phyloP scores from a whole-genome alignment of 2,113 vertebrate species.

The Xerus inauris region DNA sequence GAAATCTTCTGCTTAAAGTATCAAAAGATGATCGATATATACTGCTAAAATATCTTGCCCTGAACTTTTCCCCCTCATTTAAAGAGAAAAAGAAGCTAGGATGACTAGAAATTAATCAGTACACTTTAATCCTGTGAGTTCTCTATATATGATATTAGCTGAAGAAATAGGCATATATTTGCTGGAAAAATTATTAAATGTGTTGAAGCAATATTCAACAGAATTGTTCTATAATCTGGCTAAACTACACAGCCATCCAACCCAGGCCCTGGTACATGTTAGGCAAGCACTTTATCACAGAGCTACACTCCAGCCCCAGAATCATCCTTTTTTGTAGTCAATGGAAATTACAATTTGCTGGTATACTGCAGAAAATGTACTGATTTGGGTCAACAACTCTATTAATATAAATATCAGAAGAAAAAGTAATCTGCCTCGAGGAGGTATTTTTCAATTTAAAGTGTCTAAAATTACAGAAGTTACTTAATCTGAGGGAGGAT shows the following conservation, averaged over 20 bases:
- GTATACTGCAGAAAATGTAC: background rate
- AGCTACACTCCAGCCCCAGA: background rate
- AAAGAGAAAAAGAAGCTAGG: conserved; percentile 36
- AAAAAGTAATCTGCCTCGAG: background rate
- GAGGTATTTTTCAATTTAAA: background rate
- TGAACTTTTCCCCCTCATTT: background rate
- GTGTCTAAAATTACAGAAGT: background rate
- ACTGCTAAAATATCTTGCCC: conserved; percentile 47
- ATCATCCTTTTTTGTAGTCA: background rate
- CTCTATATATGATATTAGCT: background rate
- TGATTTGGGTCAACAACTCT: background rate
- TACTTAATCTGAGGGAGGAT: background rate
- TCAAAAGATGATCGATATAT: conserved; percentile 64
- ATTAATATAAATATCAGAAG: background rate
- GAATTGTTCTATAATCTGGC: background rate
- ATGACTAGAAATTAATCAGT: conserved; percentile 1
- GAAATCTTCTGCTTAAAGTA: conserved; percentile 23
- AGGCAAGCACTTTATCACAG: background rate
- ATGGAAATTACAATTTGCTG: background rate
- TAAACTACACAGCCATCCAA: background rate
- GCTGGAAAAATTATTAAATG: background rate
- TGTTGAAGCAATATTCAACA: background rate
- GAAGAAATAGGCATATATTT: background rate
- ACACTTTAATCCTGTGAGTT: background rate
- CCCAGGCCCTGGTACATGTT: background rate